Conservation (phyloP, 2,113 vertebrate genomes). For the Dipodomys merriami region DNA sequence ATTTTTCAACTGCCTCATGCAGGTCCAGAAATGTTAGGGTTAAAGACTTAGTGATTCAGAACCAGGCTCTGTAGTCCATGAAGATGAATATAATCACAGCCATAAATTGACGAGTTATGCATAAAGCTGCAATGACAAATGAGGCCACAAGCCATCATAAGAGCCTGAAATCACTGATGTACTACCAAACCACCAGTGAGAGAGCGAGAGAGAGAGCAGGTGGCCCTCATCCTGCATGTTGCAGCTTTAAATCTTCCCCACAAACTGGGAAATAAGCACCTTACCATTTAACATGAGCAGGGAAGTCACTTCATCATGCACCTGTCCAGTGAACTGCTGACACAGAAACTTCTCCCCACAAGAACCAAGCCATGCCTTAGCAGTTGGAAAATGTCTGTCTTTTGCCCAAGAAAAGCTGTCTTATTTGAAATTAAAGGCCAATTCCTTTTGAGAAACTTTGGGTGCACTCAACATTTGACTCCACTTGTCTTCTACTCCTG, state of each 20-base stretch:
- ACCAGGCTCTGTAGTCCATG: background rate
- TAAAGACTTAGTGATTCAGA: slow-evolving; percentile 13
- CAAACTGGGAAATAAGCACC: slow-evolving; percentile 58
- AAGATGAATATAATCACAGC: slow-evolving; percentile 32
- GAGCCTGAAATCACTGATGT: slow-evolving; percentile 58
- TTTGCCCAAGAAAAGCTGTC: background rate
- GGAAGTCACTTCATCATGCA: slow-evolving; percentile 61
- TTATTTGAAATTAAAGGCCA: slow-evolving; percentile 10
- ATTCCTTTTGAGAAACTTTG: background rate
- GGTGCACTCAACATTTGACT: background rate
- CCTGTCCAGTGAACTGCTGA: slow-evolving; percentile 56
- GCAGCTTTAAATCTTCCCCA: slow-evolving; percentile 63
- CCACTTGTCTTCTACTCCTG: background rate
- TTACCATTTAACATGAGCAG: background rate
- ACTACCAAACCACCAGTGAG: background rate
- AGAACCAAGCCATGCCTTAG: background rate
- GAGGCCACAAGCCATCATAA: slow-evolving; percentile 56
- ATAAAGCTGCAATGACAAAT: slow-evolving; percentile 56
- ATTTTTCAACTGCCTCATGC: background rate
- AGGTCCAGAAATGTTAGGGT: background rate
- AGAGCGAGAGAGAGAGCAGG: background rate
- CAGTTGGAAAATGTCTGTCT: background rate
- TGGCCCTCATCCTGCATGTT: background rate
- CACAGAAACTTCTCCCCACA: slow-evolving; percentile 13
- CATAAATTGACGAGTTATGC: slow-evolving; percentile 59